Conservation (phyloP, 2,113 vertebrate species). For the Dascyllus trimaculatus region DNA sequence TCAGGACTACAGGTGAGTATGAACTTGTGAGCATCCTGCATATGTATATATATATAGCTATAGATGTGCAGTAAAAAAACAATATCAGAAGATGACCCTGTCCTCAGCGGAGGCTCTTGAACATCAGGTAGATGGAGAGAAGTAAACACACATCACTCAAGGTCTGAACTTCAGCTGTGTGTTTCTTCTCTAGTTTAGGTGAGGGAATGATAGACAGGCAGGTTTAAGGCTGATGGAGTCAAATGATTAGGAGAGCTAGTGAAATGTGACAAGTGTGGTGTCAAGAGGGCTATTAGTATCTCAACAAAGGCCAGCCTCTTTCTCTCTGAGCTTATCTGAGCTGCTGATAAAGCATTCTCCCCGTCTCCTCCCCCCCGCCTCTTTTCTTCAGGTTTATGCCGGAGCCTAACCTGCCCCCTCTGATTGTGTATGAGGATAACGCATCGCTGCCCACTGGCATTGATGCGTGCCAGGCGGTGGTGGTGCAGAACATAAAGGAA, state of each 20-base stretch:
- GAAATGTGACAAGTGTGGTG: slow-evolving; percentile 31
- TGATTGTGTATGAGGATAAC: slow-evolving; percentile 89
- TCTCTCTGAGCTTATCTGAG: slow-evolving; percentile 26
- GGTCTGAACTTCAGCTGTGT: background rate
- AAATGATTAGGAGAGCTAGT: slow-evolving; percentile 33
- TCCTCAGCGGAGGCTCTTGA: slow-evolving; percentile 6
- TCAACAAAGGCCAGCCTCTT: slow-evolving; percentile 28
- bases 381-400: slow-evolving; percentile 92
- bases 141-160: slow-evolving; percentile 35
- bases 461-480: slow-evolving; percentile 87
- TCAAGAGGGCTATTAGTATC: slow-evolving; percentile 30
- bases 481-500: slow-evolving; percentile 88
- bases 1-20: slow-evolving; percentile 94
- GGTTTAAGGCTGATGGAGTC: slow-evolving; percentile 36
- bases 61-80: background rate
- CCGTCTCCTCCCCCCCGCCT: background rate
- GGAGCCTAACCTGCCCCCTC: slow-evolving; percentile 97
- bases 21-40: background rate
- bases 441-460: slow-evolving; percentile 85
- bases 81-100: background rate
- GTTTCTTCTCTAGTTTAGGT: background rate
- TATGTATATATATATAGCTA: background rate
- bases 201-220: slow-evolving; percentile 19
- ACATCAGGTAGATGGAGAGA: slow-evolving; percentile 25
- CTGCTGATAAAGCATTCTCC: slow-evolving; percentile 45